Conservation (phyloP, 2,888 invertebrate species). For the Synanthedon formicaeformis region DNA sequence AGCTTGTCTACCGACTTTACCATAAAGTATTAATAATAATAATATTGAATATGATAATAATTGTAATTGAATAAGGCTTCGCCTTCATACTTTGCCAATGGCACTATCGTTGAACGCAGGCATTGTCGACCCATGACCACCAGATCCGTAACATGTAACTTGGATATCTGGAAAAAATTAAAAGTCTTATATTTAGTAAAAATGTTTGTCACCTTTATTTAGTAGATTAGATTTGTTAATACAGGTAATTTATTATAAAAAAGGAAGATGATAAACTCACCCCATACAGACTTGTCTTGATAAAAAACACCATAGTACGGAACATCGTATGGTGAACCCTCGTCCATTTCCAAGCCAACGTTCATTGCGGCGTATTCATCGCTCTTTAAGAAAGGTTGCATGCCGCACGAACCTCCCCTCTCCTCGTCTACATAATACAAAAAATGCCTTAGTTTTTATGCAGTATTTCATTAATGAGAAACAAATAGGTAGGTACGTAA, state of each 20-base stretch:
- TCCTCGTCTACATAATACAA: slow-evolving; percentile 76
- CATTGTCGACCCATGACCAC: slow-evolving; percentile 85
- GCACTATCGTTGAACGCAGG: slow-evolving; percentile 75
- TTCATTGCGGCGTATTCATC: slow-evolving; percentile 78
- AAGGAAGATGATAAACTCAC: slow-evolving; percentile 62
- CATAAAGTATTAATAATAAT: too few relatives aligned
- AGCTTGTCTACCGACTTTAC: too few relatives aligned
- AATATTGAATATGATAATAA: too few relatives aligned
- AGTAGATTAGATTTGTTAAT: too few relatives aligned
- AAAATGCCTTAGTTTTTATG: too few relatives aligned
- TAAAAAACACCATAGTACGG: slow-evolving; percentile 67
- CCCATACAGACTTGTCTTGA: slow-evolving; percentile 82
- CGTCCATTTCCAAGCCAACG: slow-evolving; percentile 83
- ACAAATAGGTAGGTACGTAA: too few relatives aligned
- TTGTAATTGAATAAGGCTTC: background rate
- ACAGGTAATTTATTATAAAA: background rate
- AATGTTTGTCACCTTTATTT: too few relatives aligned
- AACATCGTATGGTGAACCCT: slow-evolving; percentile 75
- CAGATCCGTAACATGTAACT: slow-evolving; percentile 77
- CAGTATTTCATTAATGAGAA: too few relatives aligned
- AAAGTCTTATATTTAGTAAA: too few relatives aligned
- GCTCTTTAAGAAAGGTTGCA: slow-evolving; percentile 76
- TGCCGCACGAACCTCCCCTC: slow-evolving; percentile 79
- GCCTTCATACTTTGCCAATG: slow-evolving; percentile 74
- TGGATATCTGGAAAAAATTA: slow-evolving; percentile 26